Conservation (phyloP, 2,113 vertebrate species). For the Atractosteus spatula region DNA sequence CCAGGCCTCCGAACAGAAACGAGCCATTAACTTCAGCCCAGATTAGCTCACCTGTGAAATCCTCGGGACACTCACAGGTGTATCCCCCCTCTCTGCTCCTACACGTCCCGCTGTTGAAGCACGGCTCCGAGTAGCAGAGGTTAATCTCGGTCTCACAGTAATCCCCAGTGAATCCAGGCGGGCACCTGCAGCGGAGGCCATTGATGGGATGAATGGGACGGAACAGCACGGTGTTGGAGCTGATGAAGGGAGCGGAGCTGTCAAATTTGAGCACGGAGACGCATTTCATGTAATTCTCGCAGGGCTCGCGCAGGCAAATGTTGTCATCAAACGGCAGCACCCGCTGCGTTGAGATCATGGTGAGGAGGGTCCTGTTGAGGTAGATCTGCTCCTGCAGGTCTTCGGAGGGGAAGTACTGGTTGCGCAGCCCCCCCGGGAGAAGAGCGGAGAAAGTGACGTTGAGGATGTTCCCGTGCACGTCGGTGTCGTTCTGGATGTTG, state of each 20-base stretch:
- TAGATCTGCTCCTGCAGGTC: conserved; percentile 96
- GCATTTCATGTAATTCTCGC: conserved; percentile 99
- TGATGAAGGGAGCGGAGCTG: conserved; percentile 90
- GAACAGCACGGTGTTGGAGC: conserved; percentile 88
- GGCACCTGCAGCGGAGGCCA: conserved; percentile 89
- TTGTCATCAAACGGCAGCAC: conserved; percentile 97
- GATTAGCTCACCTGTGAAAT: conserved; percentile 82
- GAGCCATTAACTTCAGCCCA: not conserved
- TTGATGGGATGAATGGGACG: conserved; percentile 94
- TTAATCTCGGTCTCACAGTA: conserved; percentile 95
- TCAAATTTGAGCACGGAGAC: conserved; percentile 92
- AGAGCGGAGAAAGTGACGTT: conserved; percentile 93
- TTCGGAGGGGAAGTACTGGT: conserved; percentile 85
- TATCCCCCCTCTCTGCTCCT: conserved; percentile 91
- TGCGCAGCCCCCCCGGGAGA: conserved; percentile 75
- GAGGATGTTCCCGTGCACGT: conserved; percentile 84
- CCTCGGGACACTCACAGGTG: conserved; percentile 84
- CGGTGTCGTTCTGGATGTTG: conserved; percentile 93
- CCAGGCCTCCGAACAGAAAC: too few species aligned
- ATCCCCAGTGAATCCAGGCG: conserved; percentile 86
- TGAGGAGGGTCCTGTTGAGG: conserved; percentile 87
- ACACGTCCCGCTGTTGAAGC: conserved; percentile 80
- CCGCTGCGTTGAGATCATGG: conserved; percentile 82
- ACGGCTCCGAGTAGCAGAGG: conserved; percentile 92
- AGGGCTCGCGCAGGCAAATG: conserved; percentile 92